Evolutionary conservation across 2,113 vertebrate species (phyloP).

Genomic region (Grantiella picta): DNA sequence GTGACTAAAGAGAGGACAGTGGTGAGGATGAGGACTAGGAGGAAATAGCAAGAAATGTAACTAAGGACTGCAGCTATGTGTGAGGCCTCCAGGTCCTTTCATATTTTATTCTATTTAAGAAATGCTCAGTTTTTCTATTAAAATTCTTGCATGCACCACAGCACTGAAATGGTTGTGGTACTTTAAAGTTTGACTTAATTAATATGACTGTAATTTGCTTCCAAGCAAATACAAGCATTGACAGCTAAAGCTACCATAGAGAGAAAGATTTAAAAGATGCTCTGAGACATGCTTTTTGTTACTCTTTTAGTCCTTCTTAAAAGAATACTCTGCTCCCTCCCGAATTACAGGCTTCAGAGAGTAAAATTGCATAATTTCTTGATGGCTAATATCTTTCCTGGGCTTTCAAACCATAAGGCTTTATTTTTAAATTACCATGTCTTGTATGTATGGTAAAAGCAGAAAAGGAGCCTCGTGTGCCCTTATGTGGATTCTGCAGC

Average conservation of each 20-base stretch:
- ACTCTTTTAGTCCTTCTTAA: not conserved
- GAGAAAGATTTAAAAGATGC: not conserved
- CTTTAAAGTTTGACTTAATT: conserved; percentile 34
- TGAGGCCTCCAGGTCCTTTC: not conserved
- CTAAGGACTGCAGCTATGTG: not conserved
- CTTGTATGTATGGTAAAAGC: not conserved
- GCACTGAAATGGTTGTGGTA: not conserved
- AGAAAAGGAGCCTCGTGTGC: not conserved
- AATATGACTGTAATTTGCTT: not conserved
- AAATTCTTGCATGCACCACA: not conserved
- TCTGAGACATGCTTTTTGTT: not conserved
- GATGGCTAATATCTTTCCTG: not conserved
- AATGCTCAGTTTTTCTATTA: not conserved
- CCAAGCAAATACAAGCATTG: not conserved
- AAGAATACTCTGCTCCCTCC: not conserved
- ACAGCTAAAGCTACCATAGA: not conserved
- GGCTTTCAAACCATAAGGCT: not conserved
- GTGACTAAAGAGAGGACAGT: not conserved
- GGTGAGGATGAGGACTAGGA: not conserved
- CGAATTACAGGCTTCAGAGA: conserved; percentile 9
- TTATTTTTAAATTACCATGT: not conserved
- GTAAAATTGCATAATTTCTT: conserved; percentile 14
- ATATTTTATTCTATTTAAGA: not conserved
- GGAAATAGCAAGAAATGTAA: not conserved
- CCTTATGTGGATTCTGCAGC: not conserved